phyloP scores from a whole-genome alignment of 2,113 vertebrate genomes.

The Corapipo altera region DNA sequence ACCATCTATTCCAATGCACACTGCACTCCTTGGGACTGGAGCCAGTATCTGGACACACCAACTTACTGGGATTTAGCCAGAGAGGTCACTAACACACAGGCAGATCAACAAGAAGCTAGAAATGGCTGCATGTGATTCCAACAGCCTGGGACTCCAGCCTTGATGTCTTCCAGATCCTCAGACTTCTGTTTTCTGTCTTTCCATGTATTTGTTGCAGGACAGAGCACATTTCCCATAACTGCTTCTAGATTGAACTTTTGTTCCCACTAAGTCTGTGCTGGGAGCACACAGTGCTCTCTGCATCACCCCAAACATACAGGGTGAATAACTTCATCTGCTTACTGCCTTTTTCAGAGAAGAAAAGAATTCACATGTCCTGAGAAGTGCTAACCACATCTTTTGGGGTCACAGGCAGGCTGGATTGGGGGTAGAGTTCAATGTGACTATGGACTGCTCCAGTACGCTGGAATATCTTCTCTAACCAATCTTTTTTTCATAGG shows the following conservation, averaged over 20 bases:
- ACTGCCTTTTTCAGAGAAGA: background rate
- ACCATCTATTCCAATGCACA: background rate
- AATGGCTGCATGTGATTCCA: background rate
- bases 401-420: background rate
- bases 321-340: background rate
- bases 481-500: conserved; percentile 29
- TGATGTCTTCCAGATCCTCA: conserved; percentile 22
- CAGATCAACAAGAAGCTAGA: background rate
- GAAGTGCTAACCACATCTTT: background rate
- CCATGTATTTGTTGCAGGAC: background rate
- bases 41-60: background rate
- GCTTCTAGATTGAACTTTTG: background rate
- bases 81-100: background rate
- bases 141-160: background rate
- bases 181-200: background rate
- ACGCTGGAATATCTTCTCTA: background rate
- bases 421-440: background rate
- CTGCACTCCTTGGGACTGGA: background rate
- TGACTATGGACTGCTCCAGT: background rate
- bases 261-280: background rate
- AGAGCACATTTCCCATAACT: background rate
- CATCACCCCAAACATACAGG: background rate
- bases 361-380: background rate
- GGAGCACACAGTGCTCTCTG: background rate
- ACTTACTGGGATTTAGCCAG: background rate